phyloP scores from a whole-genome alignment of 2,113 vertebrate species.

The Boulengeromyrus knoepffleri region DNA sequence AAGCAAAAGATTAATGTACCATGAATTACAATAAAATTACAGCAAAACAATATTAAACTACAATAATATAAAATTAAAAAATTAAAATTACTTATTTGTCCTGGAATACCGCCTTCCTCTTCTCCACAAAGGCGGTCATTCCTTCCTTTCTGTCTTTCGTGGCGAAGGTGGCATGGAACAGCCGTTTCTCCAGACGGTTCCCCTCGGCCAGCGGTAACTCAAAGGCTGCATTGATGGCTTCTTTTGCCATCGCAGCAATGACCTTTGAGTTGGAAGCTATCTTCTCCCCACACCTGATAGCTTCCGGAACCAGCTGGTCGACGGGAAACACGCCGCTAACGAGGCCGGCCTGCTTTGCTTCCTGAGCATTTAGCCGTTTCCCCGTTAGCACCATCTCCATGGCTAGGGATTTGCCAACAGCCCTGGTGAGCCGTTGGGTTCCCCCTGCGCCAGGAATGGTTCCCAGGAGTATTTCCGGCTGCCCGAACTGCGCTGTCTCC shows the following conservation, averaged over 20 bases:
- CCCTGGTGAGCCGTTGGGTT: constrained; percentile 81
- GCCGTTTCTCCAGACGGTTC: constrained; percentile 75
- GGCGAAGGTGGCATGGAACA: constrained; percentile 89
- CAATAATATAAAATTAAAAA: no score
- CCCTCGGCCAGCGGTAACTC: constrained; percentile 80
- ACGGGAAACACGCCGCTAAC: constrained; percentile 84
- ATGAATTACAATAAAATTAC: no score
- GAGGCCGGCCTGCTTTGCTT: constrained; percentile 83
- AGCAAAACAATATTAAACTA: no score
- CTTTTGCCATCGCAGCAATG: constrained; percentile 81
- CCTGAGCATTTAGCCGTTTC: constrained; percentile 75
- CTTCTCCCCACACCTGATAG: constrained; percentile 83
- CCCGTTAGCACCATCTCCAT: constrained; percentile 96
- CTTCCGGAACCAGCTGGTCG: constrained; percentile 77
- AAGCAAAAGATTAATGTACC: no score
- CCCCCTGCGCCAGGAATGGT: constrained; percentile 90
- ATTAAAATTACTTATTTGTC: no score
- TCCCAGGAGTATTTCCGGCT: constrained; percentile 88
- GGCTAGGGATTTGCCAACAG: constrained; percentile 85
- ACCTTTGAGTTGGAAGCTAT: constrained; percentile 88
- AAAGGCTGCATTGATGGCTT: constrained; percentile 81
- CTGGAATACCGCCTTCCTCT: constrained; percentile 55
- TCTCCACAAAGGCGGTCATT: constrained; percentile 90
- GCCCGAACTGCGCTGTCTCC: constrained; percentile 88
- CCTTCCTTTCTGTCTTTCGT: constrained; percentile 89